A percentile compares a stretch with the other conserved stretches of the same genome.
Evolutionary conservation across 2,797 vertebrate species (phyloP).

Genomic region (Enteromius trimaculatus): DNA sequence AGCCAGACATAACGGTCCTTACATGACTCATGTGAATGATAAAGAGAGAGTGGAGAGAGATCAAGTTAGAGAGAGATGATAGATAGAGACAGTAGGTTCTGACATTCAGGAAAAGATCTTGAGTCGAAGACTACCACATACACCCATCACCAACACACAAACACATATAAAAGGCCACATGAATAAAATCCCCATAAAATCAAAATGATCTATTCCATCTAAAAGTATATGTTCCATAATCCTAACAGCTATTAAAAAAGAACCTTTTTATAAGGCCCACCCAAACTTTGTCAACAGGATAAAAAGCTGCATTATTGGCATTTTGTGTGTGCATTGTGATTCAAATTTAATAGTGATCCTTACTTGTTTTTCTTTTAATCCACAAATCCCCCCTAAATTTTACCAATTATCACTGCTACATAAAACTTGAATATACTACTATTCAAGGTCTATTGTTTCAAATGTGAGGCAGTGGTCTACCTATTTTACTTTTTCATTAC

Average conservation of each 20-base stretch:
- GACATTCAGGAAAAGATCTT: slow-evolving; percentile 20
- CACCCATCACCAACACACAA: not conserved
- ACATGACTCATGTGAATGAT: slow-evolving; percentile 12
- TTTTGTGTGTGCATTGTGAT: not conserved
- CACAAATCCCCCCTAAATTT: not conserved
- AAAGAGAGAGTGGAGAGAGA: slow-evolving; percentile 5
- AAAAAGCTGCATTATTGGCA: not conserved
- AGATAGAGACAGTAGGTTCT: slow-evolving; percentile 5
- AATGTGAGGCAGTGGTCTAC: not conserved
- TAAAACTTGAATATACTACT: not conserved
- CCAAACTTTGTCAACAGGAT: not conserved
- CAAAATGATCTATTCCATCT: not conserved
- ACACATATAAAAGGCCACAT: not conserved
- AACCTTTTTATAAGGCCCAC: not conserved
- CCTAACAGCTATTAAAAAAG: not conserved
- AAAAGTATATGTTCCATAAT: no score
- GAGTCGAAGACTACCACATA: not conserved
- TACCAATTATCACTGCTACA: not conserved
- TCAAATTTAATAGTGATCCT: not conserved
- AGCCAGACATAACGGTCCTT: not conserved
- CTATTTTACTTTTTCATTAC: not conserved
- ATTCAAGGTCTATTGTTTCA: not conserved
- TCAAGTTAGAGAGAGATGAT: slow-evolving; percentile 9
- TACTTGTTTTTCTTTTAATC: not conserved
- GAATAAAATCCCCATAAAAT: not conserved